phyloP scores from a whole-genome alignment of 2,113 vertebrate species.

The Artemisiospiza belli region DNA sequence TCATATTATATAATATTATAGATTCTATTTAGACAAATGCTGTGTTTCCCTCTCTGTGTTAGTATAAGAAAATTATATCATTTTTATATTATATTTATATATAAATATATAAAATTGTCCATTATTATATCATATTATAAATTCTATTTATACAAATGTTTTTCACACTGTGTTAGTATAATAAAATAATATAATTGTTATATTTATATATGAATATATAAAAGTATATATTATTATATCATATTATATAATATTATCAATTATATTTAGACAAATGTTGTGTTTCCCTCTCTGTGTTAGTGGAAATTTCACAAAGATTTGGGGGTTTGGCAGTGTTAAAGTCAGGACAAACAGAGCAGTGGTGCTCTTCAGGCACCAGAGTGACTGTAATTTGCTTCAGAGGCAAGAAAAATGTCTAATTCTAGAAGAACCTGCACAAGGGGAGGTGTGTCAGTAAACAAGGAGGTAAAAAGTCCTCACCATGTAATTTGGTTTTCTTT shows the following conservation, averaged over 20 bases:
- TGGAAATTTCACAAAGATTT: background rate
- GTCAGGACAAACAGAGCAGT: background rate
- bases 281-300: rapidly evolving
- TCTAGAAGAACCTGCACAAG: background rate
- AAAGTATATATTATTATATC: no score
- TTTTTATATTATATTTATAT: no score
- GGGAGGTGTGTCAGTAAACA: background rate
- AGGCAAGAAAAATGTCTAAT: background rate
- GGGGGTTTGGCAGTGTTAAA: background rate
- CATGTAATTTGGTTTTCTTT: background rate
- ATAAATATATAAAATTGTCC: no score
- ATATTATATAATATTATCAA: background rate
- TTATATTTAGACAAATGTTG: background rate
- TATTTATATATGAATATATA: no score
- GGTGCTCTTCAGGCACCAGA: background rate
- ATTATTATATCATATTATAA: no score
- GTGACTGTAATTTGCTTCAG: background rate
- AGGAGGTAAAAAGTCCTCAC: background rate
- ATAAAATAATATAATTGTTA: no score
- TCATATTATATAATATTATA: no score
- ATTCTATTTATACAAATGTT: no score
- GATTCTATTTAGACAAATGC: no score
- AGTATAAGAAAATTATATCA: no score
- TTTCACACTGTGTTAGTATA: no score
- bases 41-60: no score